These are phyloP conservation scores for Passer montanus DNA, from an alignment of 2,113 vertebrate species.

Conservation along the genomic window DNA sequence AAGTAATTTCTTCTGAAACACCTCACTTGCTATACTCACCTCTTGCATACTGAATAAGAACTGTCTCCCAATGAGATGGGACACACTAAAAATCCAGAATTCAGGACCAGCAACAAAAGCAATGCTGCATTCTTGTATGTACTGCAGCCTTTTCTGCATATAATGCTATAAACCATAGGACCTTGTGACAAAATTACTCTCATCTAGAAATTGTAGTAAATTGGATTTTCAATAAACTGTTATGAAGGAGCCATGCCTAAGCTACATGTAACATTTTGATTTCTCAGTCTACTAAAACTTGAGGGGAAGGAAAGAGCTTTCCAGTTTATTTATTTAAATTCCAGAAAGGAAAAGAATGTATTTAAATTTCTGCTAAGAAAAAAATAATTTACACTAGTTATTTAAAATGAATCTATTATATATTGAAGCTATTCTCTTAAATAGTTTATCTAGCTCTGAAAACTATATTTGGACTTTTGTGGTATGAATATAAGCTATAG, in stretches of 20 bases:
- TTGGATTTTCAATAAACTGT: background rate
- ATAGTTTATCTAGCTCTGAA: background rate
- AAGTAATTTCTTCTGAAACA: background rate
- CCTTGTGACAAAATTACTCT: background rate
- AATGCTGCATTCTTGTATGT: background rate
- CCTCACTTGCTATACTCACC: background rate
- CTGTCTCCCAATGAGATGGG: background rate
- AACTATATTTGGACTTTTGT: background rate
- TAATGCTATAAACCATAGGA: background rate
- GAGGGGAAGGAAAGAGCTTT: background rate
- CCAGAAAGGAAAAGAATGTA: background rate
- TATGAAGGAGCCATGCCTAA: background rate
- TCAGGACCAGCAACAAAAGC: background rate
- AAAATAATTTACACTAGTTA: background rate
- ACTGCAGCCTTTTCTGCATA: background rate
- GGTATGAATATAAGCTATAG: background rate
- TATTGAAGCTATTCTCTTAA: background rate
- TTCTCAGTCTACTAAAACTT: background rate
- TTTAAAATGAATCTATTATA: background rate
- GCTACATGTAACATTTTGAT: background rate
- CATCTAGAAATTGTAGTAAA: background rate
- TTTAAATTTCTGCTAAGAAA: background rate
- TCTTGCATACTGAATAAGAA: background rate
- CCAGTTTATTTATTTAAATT: background rate
- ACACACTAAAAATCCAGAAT: background rate